A percentile compares a stretch with the other conserved stretches of the same genome.
Evolutionary conservation across 2,113 vertebrate genomes (phyloP).

Genomic region (Falcunculus frontatus): DNA sequence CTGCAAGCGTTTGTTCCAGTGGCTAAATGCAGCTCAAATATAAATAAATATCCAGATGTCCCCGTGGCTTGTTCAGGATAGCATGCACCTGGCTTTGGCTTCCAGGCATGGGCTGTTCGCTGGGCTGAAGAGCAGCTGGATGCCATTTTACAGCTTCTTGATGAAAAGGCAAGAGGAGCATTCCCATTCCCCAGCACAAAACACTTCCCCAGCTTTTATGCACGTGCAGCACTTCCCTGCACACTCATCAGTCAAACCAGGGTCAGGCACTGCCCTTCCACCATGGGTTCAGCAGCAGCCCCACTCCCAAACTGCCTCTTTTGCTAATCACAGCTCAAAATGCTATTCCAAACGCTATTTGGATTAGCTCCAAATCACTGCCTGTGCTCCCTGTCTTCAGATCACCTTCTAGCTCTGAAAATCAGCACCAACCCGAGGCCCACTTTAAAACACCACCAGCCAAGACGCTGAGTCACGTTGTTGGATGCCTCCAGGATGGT

Average conservation of each 20-base stretch:
- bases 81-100: neutral
- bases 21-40: neutral
- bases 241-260: neutral
- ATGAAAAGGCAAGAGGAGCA: neutral
- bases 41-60: neutral
- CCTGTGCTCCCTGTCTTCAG: neutral
- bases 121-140: neutral
- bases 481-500: neutral
- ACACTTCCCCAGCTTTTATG: neutral
- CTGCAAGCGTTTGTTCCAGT: neutral
- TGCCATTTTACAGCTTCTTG: neutral
- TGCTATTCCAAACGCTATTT: too few species aligned
- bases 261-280: neutral
- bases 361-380: neutral
- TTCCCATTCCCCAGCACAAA: neutral
- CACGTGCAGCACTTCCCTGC: rapidly evolving
- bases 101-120: neutral
- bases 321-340: neutral
- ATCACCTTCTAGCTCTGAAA: neutral
- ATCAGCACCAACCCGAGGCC: neutral
- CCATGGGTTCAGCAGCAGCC: rapidly evolving
- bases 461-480: rapidly evolving
- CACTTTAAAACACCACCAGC: neutral
- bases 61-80: neutral
- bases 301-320: neutral